phyloP scores from a whole-genome alignment of 2,888 invertebrate genomes.

The Petrophora chlorosata region DNA sequence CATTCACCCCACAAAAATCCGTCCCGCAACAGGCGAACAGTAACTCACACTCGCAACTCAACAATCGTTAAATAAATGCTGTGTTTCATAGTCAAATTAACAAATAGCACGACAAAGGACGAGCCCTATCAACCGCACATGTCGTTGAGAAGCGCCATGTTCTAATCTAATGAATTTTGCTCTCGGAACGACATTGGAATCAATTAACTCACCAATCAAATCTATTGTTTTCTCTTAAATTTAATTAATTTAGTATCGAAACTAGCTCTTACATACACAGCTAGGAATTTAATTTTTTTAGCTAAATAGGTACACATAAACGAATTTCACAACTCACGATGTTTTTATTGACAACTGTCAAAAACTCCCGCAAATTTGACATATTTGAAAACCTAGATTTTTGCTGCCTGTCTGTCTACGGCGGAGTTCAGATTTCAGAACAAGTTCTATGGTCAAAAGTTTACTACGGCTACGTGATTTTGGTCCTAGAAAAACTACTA shows the following conservation, averaged over 20 bases:
- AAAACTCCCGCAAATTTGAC: slow-evolving; percentile 78
- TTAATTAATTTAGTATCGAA: slow-evolving; percentile 7
- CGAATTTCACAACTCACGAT: slow-evolving; percentile 59
- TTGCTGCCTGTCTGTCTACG: neutral
- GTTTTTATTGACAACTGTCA: slow-evolving; percentile 81
- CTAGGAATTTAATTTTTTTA: slow-evolving; percentile 6
- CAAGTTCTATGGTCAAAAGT: no score
- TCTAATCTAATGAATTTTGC: slow-evolving; percentile 59
- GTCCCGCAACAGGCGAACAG: slow-evolving; percentile 61
- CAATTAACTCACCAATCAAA: slow-evolving; percentile 65
- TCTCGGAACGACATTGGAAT: slow-evolving; percentile 45
- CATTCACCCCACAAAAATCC: slow-evolving; percentile 57
- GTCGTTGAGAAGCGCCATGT: slow-evolving; percentile 78
- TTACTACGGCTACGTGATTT: no score
- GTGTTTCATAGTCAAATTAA: slow-evolving; percentile 52
- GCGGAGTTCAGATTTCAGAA: no score
- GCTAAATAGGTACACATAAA: no score
- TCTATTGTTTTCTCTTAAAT: slow-evolving; percentile 39
- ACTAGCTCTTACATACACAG: neutral
- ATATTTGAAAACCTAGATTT: slow-evolving; percentile 38
- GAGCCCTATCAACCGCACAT: slow-evolving; percentile 76
- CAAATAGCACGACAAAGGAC: slow-evolving; percentile 68
- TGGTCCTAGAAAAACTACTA: no score
- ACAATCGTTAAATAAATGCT: slow-evolving; percentile 50
- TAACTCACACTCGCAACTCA: slow-evolving; percentile 53